Conservation (phyloP, 2,113 vertebrate genomes). For the Sylvietta virens region DNA sequence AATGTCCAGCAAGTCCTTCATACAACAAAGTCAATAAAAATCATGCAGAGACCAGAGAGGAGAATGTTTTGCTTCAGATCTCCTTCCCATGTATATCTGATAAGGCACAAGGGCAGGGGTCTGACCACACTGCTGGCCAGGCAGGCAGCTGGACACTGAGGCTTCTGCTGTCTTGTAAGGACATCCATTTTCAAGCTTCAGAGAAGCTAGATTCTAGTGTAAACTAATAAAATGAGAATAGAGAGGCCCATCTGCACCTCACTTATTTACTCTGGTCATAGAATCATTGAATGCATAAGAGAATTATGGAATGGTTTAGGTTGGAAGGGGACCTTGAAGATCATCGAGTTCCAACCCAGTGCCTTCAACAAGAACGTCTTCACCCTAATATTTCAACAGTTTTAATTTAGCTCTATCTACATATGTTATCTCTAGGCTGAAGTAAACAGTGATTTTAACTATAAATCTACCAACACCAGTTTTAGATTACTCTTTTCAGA, state of each 20-base stretch:
- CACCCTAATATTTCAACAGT: neutral
- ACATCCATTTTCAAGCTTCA: neutral
- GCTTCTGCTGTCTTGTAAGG: neutral
- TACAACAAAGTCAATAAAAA: neutral
- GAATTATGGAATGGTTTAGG: neutral
- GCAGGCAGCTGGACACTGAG: too few relatives aligned
- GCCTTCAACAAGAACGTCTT: neutral
- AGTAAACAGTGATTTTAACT: neutral
- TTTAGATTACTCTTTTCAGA: neutral
- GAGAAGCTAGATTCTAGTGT: neutral
- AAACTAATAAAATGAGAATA: neutral
- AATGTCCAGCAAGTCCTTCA: neutral
- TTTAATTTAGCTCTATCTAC: neutral
- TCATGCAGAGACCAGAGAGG: neutral
- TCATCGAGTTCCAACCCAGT: accelerated
- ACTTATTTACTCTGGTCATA: neutral
- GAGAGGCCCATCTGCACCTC: neutral
- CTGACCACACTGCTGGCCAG: neutral
- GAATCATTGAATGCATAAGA: too few relatives aligned
- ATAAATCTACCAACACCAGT: neutral
- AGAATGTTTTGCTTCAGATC: neutral
- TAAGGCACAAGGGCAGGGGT: neutral
- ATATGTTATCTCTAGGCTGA: neutral
- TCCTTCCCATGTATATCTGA: accelerated
- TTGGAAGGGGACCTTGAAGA: neutral